Base-by-base conservation (phyloP, 30 jellyfish, hydroid and myxozoan species). In the Hydractinia symbiolongicarpus region DNA sequence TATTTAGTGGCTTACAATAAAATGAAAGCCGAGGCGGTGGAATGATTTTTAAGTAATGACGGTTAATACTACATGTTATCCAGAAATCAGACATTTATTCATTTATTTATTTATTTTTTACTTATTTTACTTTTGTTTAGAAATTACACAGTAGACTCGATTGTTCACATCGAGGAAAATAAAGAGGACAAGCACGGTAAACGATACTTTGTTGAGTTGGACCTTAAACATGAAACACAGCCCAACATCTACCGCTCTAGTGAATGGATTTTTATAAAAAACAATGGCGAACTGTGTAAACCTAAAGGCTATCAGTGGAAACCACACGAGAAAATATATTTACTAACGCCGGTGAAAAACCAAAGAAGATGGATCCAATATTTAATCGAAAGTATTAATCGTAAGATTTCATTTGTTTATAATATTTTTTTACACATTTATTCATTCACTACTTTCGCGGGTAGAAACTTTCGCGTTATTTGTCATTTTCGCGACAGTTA, bases 141-240 rank as follows among this genome's bases (percentile, higher is more conserved):
- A 11, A 72, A 62, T 30, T 87, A 66, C 77, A 82, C 81, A 51
- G 66, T 87, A 66, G 67, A 68, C 61, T 49, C 81, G 54, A 87
- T 94, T 5, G 96, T 88, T 21, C 82, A 78, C 76, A 89, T 94
- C 30, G 96, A 94, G 78, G 96, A 94, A 78, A 94, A 94, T 79
- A 11, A 51, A 53, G 99, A 94, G 62, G 56, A 66, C 52, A 54
- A 21, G 11, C 66, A 52, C 11, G 95, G 95, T 19, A 94, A 88
- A 72, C 83, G 99, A 20, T 94, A 94, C 77, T 85, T 94, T 51
- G 94, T 94, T 4, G 99, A 94, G 83, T 67, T 94, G 11, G 99
- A 94, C 53, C 76, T 88, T 5, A 72, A 67, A 50, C 83, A 84
- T 50, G 17, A 51, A 7, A 55, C 10, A 6, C 77, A 79, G 44